Base-by-base conservation (phyloP, 35 echinoderm and acorn worm species). In the Amphiura filiformis region DNA sequence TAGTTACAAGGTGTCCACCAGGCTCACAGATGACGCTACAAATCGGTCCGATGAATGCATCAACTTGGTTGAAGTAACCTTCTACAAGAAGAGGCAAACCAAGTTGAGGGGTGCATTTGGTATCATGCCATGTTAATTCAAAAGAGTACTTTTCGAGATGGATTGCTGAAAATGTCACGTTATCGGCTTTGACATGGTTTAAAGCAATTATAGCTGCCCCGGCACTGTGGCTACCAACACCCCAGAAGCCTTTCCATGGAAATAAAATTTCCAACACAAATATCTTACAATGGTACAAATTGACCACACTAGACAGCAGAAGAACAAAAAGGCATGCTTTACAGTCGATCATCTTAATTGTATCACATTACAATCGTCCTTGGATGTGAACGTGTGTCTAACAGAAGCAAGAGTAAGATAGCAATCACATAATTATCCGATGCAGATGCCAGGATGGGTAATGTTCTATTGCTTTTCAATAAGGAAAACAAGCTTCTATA, bases 21-120 rank as follows among this genome's bases (percentile, higher is more conserved):
- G 94, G 94, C 76, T 95, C 90, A 40, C 94, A 95, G 0, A 92
- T 90, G 36, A 85, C 52, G 61, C 86, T 87, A 64, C 94, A 95
- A 0, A 85, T 89, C 12, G 80, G 85, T 18, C 94, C 94, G 65
- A 95, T 92, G 26, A 95, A 83, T 13, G 56, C 94, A 61, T 95
- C 61, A 26, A 95, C 47, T 1, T 65, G 38, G 1, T 26, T 2
- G 20, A 56, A 23, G 26, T 30, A 70, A 3, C 61, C 28, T 15
- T 70, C 61, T 15, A 26, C 61, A 2, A 70, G 61, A 5, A 26
- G 61, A 13, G 61, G 61, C 26, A 70, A n/a, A 26, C 61, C 61
- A 30, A 13, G 28, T 15, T n/a, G 61, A 26, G 61, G 15, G 11
- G 17, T 70, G 61, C 61, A 70, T 70, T 70, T n/a, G 4, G 61